Conservation (phyloP, 2,888 invertebrate genomes). For the Lumbricus terrestris region DNA sequence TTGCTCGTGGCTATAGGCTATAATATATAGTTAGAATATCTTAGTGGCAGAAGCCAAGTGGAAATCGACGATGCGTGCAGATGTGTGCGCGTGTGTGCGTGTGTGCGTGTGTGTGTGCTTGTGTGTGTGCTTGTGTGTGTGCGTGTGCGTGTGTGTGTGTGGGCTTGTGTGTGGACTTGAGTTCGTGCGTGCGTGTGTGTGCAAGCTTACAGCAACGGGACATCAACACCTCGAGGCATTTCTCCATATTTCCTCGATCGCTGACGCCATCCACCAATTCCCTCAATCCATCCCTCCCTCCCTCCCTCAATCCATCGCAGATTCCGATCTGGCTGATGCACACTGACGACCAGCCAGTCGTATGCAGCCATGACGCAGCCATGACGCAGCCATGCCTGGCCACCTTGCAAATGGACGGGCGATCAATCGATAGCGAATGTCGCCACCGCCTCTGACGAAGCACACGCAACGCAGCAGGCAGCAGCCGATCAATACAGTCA, state of each 20-base stretch:
- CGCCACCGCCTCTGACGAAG: no score
- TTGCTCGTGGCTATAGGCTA: no score
- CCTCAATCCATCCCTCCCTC: no score
- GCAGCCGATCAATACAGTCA: not conserved
- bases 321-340: not conserved
- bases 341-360: not conserved
- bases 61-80: not conserved
- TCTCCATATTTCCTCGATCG: not conserved
- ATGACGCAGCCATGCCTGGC: not conserved
- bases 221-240: not conserved
- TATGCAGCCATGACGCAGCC: no score
- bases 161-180: no score
- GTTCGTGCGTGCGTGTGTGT: no score
- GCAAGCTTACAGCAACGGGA: no score
- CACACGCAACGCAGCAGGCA: not conserved
- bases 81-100: no score
- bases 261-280: not conserved
- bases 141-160: no score
- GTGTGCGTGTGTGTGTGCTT: no score
- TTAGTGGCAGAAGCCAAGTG: not conserved
- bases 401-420: not conserved
- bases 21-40: not conserved
- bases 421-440: not conserved
- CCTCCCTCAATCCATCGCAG: no score
- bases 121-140: no score